A percentile compares a stretch with the other conserved stretches of the same genome.
Conservation (phyloP, 1,140 invertebrate genomes). For the Maniola jurtina region DNA sequence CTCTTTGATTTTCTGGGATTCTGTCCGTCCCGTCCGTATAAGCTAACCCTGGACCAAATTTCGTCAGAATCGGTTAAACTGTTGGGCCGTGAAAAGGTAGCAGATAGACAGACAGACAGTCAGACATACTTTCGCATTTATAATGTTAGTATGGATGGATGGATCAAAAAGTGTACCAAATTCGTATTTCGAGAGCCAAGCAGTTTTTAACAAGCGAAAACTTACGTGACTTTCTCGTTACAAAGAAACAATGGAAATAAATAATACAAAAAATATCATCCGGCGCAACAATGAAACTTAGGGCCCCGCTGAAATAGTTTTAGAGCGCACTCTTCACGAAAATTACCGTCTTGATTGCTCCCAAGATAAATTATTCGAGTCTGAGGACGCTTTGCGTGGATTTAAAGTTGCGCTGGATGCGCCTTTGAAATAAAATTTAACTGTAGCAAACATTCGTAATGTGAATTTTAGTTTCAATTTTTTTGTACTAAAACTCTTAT, state of each 20-base stretch:
- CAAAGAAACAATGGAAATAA: constrained; percentile 15
- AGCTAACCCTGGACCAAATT: too few relatives aligned
- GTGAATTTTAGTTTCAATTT: too few relatives aligned
- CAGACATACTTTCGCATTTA: too few relatives aligned
- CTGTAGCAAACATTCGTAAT: too few relatives aligned
- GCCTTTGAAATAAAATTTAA: constrained; percentile 1
- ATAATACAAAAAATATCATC: constrained; percentile 33
- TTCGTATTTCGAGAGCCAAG: not conserved
- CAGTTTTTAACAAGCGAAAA: constrained; percentile 9
- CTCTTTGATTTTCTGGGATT: too few relatives aligned
- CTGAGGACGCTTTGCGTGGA: constrained; percentile 43
- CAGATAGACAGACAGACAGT: too few relatives aligned
- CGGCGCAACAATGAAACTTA: constrained; percentile 46
- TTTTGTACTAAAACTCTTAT: too few relatives aligned
- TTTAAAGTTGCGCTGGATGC: constrained; percentile 17
- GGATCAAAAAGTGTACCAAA: constrained; percentile 7
- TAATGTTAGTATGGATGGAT: too few relatives aligned
- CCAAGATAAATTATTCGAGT: constrained; percentile 67
- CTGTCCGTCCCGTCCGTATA: too few relatives aligned
- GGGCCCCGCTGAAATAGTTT: constrained; percentile 52
- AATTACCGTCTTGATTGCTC: constrained; percentile 68
- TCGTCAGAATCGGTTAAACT: too few relatives aligned
- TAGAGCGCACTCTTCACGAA: constrained; percentile 54
- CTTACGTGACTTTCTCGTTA: constrained; percentile 13
- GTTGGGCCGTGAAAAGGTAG: too few relatives aligned